Evolutionary conservation across 2,888 invertebrate genomes (phyloP).

Genomic region (Drosophila mulleri): DNA sequence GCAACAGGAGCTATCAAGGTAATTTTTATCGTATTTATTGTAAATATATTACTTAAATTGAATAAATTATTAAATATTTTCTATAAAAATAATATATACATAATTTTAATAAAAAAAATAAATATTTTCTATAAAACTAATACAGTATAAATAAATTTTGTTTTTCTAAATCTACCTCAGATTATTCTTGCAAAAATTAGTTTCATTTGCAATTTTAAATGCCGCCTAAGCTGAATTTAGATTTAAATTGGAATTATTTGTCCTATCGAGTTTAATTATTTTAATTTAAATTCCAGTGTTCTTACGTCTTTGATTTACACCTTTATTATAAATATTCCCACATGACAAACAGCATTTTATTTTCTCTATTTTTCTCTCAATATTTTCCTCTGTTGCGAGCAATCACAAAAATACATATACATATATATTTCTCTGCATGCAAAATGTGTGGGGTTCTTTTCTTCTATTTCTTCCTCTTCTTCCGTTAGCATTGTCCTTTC

Average conservation of each 20-base stretch:
- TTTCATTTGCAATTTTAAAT: neutral
- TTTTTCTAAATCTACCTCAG: neutral
- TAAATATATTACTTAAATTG: no score
- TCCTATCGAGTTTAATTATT: neutral
- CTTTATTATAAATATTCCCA: neutral
- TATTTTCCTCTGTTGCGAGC: neutral
- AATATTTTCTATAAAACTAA: no score
- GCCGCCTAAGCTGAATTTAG: neutral
- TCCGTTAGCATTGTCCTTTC: constrained; percentile 19
- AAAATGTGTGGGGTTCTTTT: neutral
- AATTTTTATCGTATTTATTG: no score
- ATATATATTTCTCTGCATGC: neutral
- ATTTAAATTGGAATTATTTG: neutral
- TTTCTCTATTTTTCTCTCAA: neutral
- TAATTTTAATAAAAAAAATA: no score
- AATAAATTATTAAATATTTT: no score
- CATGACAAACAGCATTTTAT: neutral
- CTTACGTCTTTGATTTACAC: neutral
- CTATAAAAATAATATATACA: no score
- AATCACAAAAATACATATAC: constrained; percentile 3
- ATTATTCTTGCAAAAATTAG: neutral
- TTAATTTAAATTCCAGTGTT: neutral
- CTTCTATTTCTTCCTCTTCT: neutral
- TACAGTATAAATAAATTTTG: no score
- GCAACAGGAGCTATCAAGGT: neutral